Conservation (phyloP, 2,797 vertebrate genomes). For the Phrynocephalus vlangalii region DNA sequence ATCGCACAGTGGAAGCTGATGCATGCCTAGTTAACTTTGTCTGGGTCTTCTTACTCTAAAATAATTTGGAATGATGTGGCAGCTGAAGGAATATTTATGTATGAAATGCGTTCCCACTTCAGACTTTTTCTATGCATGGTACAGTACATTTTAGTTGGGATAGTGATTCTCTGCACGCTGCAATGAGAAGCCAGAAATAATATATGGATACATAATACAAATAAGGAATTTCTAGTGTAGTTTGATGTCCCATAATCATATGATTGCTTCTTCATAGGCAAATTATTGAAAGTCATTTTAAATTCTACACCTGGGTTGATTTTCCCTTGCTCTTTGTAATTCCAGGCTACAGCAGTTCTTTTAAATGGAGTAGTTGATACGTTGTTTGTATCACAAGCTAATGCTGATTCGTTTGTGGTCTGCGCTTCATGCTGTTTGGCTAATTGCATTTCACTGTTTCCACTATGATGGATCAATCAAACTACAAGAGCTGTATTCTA, state of each 20-base stretch:
- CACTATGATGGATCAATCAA: neutral
- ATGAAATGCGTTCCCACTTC: neutral
- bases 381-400: neutral
- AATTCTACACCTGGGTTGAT: neutral
- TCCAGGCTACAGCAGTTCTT: neutral
- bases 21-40: neutral
- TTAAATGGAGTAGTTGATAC: neutral
- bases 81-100: neutral
- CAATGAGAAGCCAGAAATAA: neutral
- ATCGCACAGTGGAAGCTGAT: neutral
- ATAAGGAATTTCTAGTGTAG: neutral
- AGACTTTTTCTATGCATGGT: neutral
- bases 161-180: neutral
- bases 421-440: neutral
- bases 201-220: neutral
- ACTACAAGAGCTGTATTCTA: neutral
- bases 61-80: neutral
- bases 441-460: neutral
- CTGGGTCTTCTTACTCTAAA: neutral
- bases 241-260: neutral
- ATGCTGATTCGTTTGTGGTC: neutral
- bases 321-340: neutral
- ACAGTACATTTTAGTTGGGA: neutral
- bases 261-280: neutral
- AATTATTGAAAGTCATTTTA: neutral